Base-by-base conservation (phyloP, 2,888 invertebrate species). In the Psococerastis gibbosa region DNA sequence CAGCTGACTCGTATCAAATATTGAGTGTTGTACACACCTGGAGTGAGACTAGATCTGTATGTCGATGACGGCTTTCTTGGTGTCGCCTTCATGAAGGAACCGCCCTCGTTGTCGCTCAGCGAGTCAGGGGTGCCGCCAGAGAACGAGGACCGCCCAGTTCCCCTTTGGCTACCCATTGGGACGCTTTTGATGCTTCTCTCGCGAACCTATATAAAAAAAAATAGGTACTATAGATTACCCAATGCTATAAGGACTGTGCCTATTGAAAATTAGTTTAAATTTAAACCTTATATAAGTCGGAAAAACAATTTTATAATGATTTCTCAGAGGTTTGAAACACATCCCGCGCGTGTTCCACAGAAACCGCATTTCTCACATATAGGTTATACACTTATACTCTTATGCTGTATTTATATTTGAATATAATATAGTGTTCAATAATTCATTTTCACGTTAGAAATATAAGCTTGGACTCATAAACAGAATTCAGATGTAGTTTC, bases 181-280 rank as follows among this genome's bases (percentile, higher is more conserved):
- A 88, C 80, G 45, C 91, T 91, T 54, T 89, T 75, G 47, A 74
- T 80, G 34, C 91, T 91, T 55, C 91, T 78, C 66, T 94, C 94
- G 55, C 91, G 76, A 47, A 92, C 87, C 91, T 92, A 66, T 44
- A 50, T 42, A n/a, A n/a, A n/a, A n/a, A n/a, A n/a, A n/a, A n/a
- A n/a, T n/a, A n/a, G n/a, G n/a, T n/a, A n/a, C n/a, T n/a, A n/a
- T n/a, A n/a, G n/a, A n/a, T n/a, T n/a, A n/a, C n/a, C n/a, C n/a
- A n/a, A n/a, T n/a, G n/a, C n/a, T n/a, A n/a, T n/a, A n/a, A n/a
- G n/a, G n/a, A n/a, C n/a, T n/a, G n/a, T n/a, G n/a, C n/a, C n/a
- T n/a, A n/a, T n/a, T n/a, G n/a, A n/a, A n/a, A n/a, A n/a, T n/a
- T n/a, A 46, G 15, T 33, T 33, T 33, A 6, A 33, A 33, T 16